A percentile compares a stretch with the other conserved stretches of the same genome.
Conservation (phyloP, 2,113 vertebrate genomes). For the Coreoperca whiteheadi region DNA sequence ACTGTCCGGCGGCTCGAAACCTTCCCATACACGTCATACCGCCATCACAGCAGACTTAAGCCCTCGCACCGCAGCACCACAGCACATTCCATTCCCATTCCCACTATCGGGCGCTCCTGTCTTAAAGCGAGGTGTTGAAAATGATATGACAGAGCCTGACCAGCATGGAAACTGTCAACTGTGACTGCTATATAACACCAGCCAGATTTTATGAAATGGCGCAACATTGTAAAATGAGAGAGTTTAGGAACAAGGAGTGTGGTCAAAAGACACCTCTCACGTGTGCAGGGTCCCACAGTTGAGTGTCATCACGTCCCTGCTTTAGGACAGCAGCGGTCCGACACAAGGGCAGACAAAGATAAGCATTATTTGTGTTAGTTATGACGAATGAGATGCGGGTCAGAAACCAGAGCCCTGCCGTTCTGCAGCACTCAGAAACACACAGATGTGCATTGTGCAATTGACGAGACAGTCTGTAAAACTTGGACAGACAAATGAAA, state of each 20-base stretch:
- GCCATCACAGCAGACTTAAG: constrained; percentile 11
- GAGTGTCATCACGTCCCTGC: not conserved
- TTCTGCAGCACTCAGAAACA: not conserved
- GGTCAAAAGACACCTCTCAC: constrained; percentile 14
- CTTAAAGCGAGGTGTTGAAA: constrained; percentile 60
- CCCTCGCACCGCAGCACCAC: constrained; percentile 1
- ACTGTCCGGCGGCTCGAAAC: not conserved
- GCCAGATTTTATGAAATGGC: constrained; percentile 47
- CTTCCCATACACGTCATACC: not conserved
- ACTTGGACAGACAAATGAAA: not conserved
- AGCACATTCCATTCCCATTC: constrained; percentile 38
- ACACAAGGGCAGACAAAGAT: not conserved
- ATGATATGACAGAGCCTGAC: constrained; percentile 20
- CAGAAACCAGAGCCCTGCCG: not conserved
- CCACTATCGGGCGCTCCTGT: not conserved
- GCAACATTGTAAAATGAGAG: not conserved
- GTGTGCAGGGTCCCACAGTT: not conserved
- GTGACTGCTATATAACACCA: constrained; percentile 20
- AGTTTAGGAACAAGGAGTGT: constrained; percentile 10
- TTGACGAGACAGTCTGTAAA: not conserved
- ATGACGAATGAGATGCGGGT: constrained; percentile 14
- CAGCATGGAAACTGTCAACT: constrained; percentile 17
- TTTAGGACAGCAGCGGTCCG: constrained; percentile 7
- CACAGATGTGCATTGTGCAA: constrained; percentile 10
- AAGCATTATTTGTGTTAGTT: not conserved